Conservation (phyloP, 1,140 invertebrate genomes). For the Phymorhynchus buccinoides region DNA sequence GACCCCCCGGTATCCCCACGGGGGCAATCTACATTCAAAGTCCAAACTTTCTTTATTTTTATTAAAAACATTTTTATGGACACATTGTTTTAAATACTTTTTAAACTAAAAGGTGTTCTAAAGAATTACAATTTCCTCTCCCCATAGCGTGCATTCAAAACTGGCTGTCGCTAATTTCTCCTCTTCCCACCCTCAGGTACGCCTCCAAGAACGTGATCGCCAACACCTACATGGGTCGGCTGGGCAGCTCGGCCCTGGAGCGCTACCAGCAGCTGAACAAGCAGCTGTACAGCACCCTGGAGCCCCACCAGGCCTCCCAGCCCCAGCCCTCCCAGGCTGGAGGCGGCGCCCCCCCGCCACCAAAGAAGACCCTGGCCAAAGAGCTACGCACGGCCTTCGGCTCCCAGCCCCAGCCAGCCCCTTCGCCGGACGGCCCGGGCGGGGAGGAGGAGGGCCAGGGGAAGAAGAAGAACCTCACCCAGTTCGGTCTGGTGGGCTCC, state of each 20-base stretch:
- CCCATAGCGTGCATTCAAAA: too few species aligned
- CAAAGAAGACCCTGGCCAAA: constrained; percentile 15
- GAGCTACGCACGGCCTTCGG: constrained; percentile 44
- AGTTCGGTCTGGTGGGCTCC: constrained; percentile 53
- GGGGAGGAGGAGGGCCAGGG: constrained; percentile 31
- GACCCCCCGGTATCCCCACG: too few species aligned
- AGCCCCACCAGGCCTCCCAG: constrained; percentile 15
- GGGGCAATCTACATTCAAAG: too few species aligned
- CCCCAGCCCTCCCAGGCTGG: background rate
- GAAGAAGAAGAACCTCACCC: constrained; percentile 31
- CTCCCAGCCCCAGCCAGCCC: background rate
- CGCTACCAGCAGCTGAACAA: constrained; percentile 63
- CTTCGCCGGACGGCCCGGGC: background rate
- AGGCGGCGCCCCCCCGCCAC: background rate
- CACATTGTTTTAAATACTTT: too few species aligned
- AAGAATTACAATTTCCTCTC: too few species aligned
- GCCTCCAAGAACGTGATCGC: constrained; percentile 72
- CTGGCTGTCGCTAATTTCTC: background rate
- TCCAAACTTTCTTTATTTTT: too few species aligned
- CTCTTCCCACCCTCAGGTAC: constrained; percentile 62
- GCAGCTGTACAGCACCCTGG: constrained; percentile 50
- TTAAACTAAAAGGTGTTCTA: too few species aligned
- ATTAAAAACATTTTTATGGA: too few species aligned
- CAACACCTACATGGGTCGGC: constrained; percentile 70
- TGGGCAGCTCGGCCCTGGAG: constrained; percentile 62